Evolutionary conservation across 2,113 vertebrate genomes (phyloP).

Genomic region (Trematocara variabile): DNA sequence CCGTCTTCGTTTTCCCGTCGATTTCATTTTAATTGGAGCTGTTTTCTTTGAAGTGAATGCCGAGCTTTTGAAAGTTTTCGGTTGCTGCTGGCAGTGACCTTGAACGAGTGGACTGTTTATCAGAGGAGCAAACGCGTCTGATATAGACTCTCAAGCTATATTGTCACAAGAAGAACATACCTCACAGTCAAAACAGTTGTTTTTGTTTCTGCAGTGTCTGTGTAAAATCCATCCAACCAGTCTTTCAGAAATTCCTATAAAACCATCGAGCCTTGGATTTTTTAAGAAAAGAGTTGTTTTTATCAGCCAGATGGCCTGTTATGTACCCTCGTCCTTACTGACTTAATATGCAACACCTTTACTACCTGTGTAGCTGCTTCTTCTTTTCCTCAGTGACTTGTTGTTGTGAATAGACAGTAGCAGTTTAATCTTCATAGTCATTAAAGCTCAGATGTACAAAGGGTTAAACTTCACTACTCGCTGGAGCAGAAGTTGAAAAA

Average conservation of each 20-base stretch:
- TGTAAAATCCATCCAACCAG: constrained; percentile 53
- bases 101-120: constrained; percentile 33
- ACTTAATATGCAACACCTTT: constrained; percentile 42
- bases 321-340: constrained; percentile 11
- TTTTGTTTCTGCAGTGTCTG: neutral
- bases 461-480: neutral
- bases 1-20: neutral
- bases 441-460: neutral
- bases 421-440: neutral
- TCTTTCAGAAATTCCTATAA: constrained; percentile 22
- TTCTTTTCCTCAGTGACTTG: neutral
- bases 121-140: constrained; percentile 16
- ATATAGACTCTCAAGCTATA: constrained; percentile 40
- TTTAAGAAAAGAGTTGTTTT: neutral
- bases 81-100: constrained; percentile 75
- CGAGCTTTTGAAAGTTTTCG: constrained; percentile 23
- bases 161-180: constrained; percentile 62
- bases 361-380: constrained; percentile 37
- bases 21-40: constrained; percentile 8
- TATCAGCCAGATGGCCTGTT: constrained; percentile 16
- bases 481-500: neutral
- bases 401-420: constrained; percentile 1
- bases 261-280: constrained; percentile 42
- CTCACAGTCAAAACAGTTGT: constrained; percentile 35
- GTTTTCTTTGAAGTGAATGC: neutral